A percentile compares a stretch with the other conserved stretches of the same genome.
Evolutionary conservation across 2,888 invertebrate species (phyloP).

Genomic region (Drosophila affinis): DNA sequence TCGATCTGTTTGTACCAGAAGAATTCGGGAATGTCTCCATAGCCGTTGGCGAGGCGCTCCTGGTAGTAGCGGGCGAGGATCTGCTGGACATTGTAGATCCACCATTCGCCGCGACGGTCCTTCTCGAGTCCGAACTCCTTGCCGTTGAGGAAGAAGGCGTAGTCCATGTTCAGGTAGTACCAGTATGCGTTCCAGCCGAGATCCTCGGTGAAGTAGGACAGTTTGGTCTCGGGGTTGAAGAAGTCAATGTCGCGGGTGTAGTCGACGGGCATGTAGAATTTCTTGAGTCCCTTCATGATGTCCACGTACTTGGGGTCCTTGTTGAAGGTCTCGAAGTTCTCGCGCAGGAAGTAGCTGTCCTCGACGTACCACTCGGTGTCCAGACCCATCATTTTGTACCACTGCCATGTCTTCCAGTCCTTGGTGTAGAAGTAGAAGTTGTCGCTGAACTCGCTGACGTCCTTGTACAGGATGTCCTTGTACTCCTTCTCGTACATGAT

Average conservation of each 20-base stretch:
- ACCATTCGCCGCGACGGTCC: slow-evolving; percentile 87
- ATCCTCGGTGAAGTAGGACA: slow-evolving; percentile 89
- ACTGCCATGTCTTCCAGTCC: slow-evolving; percentile 80
- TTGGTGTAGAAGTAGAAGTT: slow-evolving; percentile 72
- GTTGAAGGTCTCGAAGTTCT: slow-evolving; percentile 62
- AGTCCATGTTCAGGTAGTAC: slow-evolving; percentile 87
- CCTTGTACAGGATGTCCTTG: slow-evolving; percentile 83
- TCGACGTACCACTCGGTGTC: slow-evolving; percentile 71
- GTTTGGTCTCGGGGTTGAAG: slow-evolving; percentile 85
- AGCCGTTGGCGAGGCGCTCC: slow-evolving; percentile 87
- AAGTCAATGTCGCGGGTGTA: slow-evolving; percentile 85
- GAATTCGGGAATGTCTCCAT: slow-evolving; percentile 86
- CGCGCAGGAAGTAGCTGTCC: slow-evolving; percentile 75
- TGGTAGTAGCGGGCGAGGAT: slow-evolving; percentile 88
- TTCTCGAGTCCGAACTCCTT: slow-evolving; percentile 84
- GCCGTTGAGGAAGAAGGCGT: slow-evolving; percentile 87
- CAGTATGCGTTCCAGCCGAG: slow-evolving; percentile 88
- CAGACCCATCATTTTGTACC: slow-evolving; percentile 80
- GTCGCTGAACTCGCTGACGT: slow-evolving; percentile 60
- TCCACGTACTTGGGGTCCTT: slow-evolving; percentile 70
- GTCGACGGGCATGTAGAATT: slow-evolving; percentile 85
- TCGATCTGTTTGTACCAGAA: slow-evolving; percentile 85
- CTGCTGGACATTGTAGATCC: slow-evolving; percentile 88
- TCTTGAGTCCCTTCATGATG: slow-evolving; percentile 57
- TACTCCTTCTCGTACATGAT: slow-evolving; percentile 81